Evolutionary conservation across 2,888 invertebrate species (phyloP).

Genomic region (Hemistola chrysoprasaria): DNA sequence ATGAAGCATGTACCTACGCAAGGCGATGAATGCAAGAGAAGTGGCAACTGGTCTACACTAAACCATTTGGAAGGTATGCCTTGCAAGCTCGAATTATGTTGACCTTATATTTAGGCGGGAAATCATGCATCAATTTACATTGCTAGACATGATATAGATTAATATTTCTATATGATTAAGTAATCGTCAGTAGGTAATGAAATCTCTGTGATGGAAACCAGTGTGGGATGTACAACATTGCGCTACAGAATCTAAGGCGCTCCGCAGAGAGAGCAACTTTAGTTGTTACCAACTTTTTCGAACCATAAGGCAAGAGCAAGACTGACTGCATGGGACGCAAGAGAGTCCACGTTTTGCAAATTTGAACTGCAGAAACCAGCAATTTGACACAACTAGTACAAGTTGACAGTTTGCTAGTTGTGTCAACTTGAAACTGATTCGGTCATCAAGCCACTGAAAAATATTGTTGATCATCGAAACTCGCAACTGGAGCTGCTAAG

Average conservation of each 20-base stretch:
- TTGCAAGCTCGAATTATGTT: constrained; percentile 63
- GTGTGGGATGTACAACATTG: constrained; percentile 67
- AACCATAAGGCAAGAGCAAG: no score
- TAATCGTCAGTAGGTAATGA: constrained; percentile 69
- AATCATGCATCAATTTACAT: constrained; percentile 71
- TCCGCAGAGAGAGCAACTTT: no score
- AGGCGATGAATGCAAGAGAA: constrained; percentile 75
- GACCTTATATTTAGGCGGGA: constrained; percentile 64
- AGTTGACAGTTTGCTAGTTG: no score
- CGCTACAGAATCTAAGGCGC: constrained; percentile 73
- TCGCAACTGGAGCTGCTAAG: no score
- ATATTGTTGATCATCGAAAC: no score
- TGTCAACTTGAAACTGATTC: no score
- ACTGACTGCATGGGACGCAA: no score
- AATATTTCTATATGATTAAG: constrained; percentile 68
- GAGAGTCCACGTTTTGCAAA: no score
- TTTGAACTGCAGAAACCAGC: no score
- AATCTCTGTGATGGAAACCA: constrained; percentile 78
- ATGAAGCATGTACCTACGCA: constrained; percentile 67
- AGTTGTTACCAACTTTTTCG: no score
- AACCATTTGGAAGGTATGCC: constrained; percentile 54
- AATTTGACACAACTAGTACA: no score
- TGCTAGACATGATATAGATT: constrained; percentile 67
- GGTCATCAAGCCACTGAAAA: no score
- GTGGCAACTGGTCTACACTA: constrained; percentile 42